Percentiles rank a stretch among this genome's conserved stretches.
phyloP scores from a whole-genome alignment of 2,888 invertebrate species.

The Choreutis nemorana region DNA sequence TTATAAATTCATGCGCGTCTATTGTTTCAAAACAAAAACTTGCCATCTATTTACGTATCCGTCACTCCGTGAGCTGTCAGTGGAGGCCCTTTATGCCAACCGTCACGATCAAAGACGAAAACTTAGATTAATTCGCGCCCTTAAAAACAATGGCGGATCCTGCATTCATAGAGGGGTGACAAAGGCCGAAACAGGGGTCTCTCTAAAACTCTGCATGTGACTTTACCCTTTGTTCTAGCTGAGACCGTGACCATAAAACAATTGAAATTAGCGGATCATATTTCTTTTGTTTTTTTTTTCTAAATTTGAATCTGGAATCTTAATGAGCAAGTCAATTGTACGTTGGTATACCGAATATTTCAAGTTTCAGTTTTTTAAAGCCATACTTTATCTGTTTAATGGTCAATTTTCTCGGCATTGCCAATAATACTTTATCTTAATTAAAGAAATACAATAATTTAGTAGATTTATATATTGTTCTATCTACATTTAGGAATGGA shows the following conservation, averaged over 20 bases:
- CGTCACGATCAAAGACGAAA: conserved; percentile 57
- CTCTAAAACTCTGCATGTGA: conserved; percentile 65
- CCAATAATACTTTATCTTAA: too few relatives aligned
- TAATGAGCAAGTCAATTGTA: too few relatives aligned
- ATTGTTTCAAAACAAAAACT: conserved; percentile 23
- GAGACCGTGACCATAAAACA: conserved; percentile 45
- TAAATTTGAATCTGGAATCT: too few relatives aligned
- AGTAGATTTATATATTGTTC: too few relatives aligned
- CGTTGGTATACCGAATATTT: too few relatives aligned
- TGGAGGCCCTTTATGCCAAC: conserved; percentile 36
- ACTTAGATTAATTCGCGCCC: conserved; percentile 60
- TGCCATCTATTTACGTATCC: conserved; percentile 25
- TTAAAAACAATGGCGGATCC: conserved; percentile 43
- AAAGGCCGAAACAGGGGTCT: conserved; percentile 39
- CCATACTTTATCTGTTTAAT: too few relatives aligned
- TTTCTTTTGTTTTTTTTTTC: conserved; percentile 19
- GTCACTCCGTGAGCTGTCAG: conserved; percentile 37
- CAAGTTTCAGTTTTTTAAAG: too few relatives aligned
- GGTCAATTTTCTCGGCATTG: too few relatives aligned
- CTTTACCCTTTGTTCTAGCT: conserved; percentile 49
- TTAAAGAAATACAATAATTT: too few relatives aligned
- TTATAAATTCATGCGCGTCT: too few relatives aligned
- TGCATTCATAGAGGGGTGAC: conserved; percentile 42
- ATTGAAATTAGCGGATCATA: conserved; percentile 44
- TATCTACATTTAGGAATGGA: too few relatives aligned